Evolutionary conservation across 2,113 vertebrate species (phyloP).

Genomic region (Tympanuchus pallidicinctus): DNA sequence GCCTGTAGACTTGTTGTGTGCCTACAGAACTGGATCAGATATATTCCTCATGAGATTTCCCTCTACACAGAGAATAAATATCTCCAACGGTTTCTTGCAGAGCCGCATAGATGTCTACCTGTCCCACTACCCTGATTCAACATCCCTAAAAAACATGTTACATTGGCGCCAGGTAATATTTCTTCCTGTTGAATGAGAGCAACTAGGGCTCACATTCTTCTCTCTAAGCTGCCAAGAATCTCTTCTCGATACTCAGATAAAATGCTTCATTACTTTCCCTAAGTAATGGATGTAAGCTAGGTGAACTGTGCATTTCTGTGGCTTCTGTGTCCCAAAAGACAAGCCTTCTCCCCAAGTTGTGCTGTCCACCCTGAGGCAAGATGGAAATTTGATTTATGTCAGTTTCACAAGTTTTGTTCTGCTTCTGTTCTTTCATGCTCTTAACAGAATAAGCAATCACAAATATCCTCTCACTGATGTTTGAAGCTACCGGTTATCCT

Average conservation of each 20-base stretch:
- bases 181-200: neutral
- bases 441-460: neutral
- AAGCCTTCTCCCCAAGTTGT: neutral
- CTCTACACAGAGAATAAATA: neutral
- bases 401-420: neutral
- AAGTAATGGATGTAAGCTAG: neutral
- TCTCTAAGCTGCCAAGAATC: neutral
- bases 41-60: neutral
- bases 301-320: neutral
- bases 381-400: neutral
- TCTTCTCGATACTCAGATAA: neutral
- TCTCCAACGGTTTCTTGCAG: slow-evolving; percentile 67
- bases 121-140: slow-evolving; percentile 85
- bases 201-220: neutral
- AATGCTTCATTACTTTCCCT: neutral
- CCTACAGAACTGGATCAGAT: neutral
- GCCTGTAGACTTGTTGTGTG: neutral
- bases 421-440: neutral
- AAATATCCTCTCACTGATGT: neutral
- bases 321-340: neutral
- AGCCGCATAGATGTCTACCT: slow-evolving; percentile 84
- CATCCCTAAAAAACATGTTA: slow-evolving; percentile 85
- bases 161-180: slow-evolving; percentile 88
- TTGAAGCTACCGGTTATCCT: neutral
- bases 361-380: neutral